These are phyloP conservation scores for Sciurus carolinensis DNA, from an alignment of 2,797 vertebrate species.

Conservation along the genomic window DNA sequence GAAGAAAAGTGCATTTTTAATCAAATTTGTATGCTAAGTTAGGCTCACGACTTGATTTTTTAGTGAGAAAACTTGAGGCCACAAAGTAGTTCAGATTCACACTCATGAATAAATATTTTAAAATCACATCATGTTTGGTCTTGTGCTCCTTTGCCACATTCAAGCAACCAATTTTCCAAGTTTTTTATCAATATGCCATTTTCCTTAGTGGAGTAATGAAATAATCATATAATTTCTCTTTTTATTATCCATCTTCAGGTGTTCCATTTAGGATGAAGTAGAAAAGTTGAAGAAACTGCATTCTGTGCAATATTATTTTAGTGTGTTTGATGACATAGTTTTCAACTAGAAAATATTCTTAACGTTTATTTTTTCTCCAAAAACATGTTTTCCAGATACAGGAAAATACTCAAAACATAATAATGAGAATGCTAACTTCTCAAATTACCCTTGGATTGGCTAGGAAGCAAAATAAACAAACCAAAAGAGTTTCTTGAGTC, in stretches of 20 bases:
- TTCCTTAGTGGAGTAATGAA: slow-evolving; percentile 83
- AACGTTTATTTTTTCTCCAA: neutral
- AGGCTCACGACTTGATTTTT: slow-evolving; percentile 71
- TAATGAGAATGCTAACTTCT: slow-evolving; percentile 6
- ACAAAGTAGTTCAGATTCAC: slow-evolving; percentile 71
- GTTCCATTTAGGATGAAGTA: slow-evolving; percentile 84
- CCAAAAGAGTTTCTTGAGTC: neutral
- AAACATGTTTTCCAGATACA: neutral
- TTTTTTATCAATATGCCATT: slow-evolving; percentile 84
- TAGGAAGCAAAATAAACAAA: neutral
- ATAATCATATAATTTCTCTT: slow-evolving; percentile 78
- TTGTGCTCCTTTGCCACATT: slow-evolving; percentile 83
- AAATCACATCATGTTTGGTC: slow-evolving; percentile 81
- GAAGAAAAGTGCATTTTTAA: slow-evolving; percentile 74
- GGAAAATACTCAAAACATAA: slow-evolving; percentile 16
- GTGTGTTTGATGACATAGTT: slow-evolving; percentile 36
- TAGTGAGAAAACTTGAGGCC: slow-evolving; percentile 69
- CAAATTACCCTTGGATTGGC: slow-evolving; percentile 66
- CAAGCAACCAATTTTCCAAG: slow-evolving; percentile 82
- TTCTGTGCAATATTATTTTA: slow-evolving; percentile 26
- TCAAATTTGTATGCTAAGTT: slow-evolving; percentile 77
- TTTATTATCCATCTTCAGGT: slow-evolving; percentile 66
- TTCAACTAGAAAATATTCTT: slow-evolving; percentile 58
- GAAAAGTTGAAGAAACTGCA: slow-evolving; percentile 70
- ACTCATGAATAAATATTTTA: slow-evolving; percentile 72